Percentiles rank a stretch among this genome's conserved stretches.
Conservation (phyloP, 2,113 vertebrate genomes). For the Hippocampus guttulatus region DNA sequence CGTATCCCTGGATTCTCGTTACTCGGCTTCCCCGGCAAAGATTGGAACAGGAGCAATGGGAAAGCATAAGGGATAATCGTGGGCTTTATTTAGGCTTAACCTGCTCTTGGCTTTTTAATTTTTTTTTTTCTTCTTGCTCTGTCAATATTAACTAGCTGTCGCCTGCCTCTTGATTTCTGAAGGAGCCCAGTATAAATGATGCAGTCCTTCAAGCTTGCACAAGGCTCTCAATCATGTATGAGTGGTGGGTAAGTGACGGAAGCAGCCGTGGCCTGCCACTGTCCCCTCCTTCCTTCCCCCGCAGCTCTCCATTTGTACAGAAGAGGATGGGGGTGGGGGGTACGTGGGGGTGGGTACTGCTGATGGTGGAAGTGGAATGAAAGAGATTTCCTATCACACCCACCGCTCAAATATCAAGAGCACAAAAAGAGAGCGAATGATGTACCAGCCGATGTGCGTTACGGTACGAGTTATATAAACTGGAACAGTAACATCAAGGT, state of each 20-base stretch:
- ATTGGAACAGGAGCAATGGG: constrained; percentile 42
- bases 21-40: constrained; percentile 54
- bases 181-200: constrained; percentile 56
- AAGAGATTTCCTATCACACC: constrained; percentile 56
- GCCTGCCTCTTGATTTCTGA: constrained; percentile 51
- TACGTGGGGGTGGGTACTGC: constrained; percentile 1
- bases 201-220: constrained; percentile 53
- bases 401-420: constrained; percentile 51
- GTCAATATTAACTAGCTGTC: constrained; percentile 63
- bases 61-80: constrained; percentile 42
- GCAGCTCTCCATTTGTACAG: constrained; percentile 61
- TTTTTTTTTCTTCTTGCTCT: constrained; percentile 42
- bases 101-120: constrained; percentile 34
- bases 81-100: constrained; percentile 51
- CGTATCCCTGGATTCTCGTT: constrained; percentile 61
- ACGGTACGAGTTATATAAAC: constrained; percentile 32
- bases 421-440: constrained; percentile 37
- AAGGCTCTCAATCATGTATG: constrained; percentile 71
- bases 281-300: constrained; percentile 44
- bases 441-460: constrained; percentile 36
- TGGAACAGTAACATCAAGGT: constrained; percentile 29
- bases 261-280: constrained; percentile 50
- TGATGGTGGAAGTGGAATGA: constrained; percentile 34
- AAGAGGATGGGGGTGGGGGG: not conserved
- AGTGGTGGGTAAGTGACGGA: constrained; percentile 68